Conservation (phyloP, 2,797 vertebrate genomes). For the Stomatorhinus walkeri region DNA sequence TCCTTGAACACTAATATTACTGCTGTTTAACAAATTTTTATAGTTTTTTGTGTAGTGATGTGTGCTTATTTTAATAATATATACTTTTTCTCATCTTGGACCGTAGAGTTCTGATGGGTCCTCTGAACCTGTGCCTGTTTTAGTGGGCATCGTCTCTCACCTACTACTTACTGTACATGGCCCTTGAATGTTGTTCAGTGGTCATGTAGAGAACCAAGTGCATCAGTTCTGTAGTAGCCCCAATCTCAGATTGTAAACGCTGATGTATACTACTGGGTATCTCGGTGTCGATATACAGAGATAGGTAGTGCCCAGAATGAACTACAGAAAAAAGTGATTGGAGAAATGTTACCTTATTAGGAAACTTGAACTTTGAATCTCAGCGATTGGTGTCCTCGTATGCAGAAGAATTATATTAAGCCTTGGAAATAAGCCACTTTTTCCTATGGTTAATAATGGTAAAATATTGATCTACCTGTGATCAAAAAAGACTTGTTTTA, state of each 20-base stretch:
- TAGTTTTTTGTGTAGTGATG: not conserved
- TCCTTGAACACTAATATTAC: not conserved
- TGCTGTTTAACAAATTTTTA: not conserved
- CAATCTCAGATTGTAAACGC: not conserved
- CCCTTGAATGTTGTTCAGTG: not conserved
- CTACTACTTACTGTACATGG: not conserved
- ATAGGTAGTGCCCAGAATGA: not conserved
- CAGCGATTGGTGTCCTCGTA: not conserved
- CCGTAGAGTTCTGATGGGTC: not conserved
- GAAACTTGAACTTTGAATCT: not conserved
- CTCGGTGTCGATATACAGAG: slow-evolving; percentile 5
- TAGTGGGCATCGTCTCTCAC: not conserved
- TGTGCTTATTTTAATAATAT: not conserved
- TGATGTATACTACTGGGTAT: not conserved
- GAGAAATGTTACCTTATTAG: not conserved
- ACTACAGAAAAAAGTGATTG: slow-evolving; percentile 6
- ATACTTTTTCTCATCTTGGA: not conserved
- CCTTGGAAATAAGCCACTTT: not conserved
- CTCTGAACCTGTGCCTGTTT: not conserved
- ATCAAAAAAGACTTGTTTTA: not conserved
- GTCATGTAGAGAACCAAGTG: not conserved
- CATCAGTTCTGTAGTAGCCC: not conserved
- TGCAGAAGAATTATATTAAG: not conserved
- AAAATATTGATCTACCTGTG: not conserved
- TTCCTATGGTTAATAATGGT: not conserved